A percentile compares a stretch with the other conserved stretches of the same genome.
Evolutionary conservation across 1,140 invertebrate genomes (phyloP).

Genomic region (Trachelipus rathkii): DNA sequence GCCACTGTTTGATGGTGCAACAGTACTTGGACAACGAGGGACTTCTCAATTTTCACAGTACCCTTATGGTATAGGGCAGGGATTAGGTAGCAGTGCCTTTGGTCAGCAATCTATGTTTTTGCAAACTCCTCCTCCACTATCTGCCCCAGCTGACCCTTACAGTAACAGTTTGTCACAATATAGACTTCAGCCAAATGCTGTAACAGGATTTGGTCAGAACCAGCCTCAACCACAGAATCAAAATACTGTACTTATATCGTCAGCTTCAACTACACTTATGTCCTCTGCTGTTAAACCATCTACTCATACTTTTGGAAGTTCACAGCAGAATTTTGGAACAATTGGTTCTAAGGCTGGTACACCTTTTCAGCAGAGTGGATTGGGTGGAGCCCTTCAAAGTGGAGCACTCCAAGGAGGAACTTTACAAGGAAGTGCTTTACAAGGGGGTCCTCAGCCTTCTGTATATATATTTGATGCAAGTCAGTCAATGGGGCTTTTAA

Average conservation of each 20-base stretch:
- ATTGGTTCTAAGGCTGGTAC: conserved; percentile 63
- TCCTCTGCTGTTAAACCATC: conserved; percentile 81
- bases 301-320: conserved; percentile 49
- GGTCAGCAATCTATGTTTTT: conserved; percentile 65
- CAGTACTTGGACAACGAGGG: conserved; percentile 53
- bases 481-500: conserved; percentile 48
- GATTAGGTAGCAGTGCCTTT: conserved; percentile 55
- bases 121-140: conserved; percentile 58
- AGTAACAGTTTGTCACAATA: conserved; percentile 70
- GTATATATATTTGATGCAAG: conserved; percentile 54
- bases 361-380: conserved; percentile 48
- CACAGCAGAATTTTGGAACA: conserved; percentile 69
- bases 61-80: conserved; percentile 56
- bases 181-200: conserved; percentile 60
- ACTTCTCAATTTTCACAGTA: conserved; percentile 65
- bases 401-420: conserved; percentile 49
- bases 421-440: conserved; percentile 42
- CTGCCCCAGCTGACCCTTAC: conserved; percentile 71
- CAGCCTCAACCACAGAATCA: conserved; percentile 77
- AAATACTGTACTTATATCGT: conserved; percentile 81
- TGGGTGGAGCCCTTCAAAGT: conserved; percentile 46
- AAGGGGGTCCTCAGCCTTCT: conserved; percentile 55
- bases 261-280: conserved; percentile 80
- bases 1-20: conserved; percentile 60
- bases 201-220: conserved; percentile 62